phyloP scores from a whole-genome alignment of 2,888 invertebrate species.

The Ephialtes manifestator region DNA sequence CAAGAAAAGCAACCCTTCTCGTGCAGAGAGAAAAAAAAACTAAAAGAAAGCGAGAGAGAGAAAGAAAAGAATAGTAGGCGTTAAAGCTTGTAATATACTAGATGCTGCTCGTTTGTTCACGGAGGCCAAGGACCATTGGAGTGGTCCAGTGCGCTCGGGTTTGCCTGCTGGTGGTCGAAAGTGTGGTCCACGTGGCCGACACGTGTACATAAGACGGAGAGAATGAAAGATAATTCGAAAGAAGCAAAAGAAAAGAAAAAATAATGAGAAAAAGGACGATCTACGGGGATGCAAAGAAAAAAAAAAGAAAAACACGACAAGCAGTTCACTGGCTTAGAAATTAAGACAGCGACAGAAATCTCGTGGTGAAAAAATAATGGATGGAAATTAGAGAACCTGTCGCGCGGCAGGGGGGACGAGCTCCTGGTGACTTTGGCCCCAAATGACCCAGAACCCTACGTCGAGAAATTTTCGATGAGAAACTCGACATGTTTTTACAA shows the following conservation, averaged over 20 bases:
- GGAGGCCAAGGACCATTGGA: slow-evolving; percentile 42
- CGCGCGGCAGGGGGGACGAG: slow-evolving; percentile 54
- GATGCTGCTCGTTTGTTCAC: slow-evolving; percentile 15
- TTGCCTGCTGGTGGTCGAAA: slow-evolving; percentile 58
- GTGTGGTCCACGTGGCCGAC: slow-evolving; percentile 76
- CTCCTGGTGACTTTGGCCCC: slow-evolving; percentile 36
- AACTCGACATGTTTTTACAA: not conserved
- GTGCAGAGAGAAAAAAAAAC: slow-evolving; percentile 19
- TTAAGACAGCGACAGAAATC: slow-evolving; percentile 29
- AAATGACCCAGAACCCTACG: slow-evolving; percentile 25
- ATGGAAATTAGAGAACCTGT: slow-evolving; percentile 71
- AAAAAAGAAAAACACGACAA: slow-evolving; percentile 37
- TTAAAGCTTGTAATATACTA: slow-evolving; percentile 52
- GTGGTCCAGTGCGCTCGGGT: slow-evolving; percentile 42
- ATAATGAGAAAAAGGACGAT: slow-evolving; percentile 59
- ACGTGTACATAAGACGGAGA: slow-evolving; percentile 71
- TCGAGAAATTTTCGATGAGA: not conserved
- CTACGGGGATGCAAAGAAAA: slow-evolving; percentile 32
- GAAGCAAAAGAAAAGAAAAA: slow-evolving; percentile 38
- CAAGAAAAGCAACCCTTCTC: slow-evolving; percentile 59
- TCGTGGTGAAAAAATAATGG: slow-evolving; percentile 64
- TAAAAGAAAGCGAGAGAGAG: slow-evolving; percentile 21
- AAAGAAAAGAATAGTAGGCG: slow-evolving; percentile 41
- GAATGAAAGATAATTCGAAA: slow-evolving; percentile 44
- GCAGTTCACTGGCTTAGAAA: slow-evolving; percentile 22